Evolutionary conservation across 1,140 invertebrate genomes (phyloP), one percentile per base, ranked within the genome.

Genomic region (Ganaspis sp.): DNA sequence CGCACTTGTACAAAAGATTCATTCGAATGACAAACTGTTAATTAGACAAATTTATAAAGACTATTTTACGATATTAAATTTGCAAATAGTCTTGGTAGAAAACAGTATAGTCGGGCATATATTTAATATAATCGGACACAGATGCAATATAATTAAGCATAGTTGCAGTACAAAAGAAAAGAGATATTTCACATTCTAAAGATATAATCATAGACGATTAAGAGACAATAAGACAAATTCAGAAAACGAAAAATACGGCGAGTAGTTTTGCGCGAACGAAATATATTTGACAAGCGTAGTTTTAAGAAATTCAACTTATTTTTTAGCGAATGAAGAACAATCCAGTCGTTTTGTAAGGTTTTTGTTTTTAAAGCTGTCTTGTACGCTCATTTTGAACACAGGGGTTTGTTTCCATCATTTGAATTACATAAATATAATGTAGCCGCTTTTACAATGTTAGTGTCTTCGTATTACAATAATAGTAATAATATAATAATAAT

Each of bases 371-470:
- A 49, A 49, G 15, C 45, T 49, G 45, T 8, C 45, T 49, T 49
- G 45, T 49, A 49, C 45, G 45, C 45, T 49, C 45, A 49, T 49
- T 2, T 49, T 49, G 58, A 64, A 64, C 58, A 64, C 21, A 64
- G 58, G 58, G 4, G 12, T 64, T 64, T 64, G 9, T 64, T 64
- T 64, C 29, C 17, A 19, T 54, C 17, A 58, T 64, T 26, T 6
- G 54, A 64, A 29, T 49, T 64, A 12, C 23, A 64, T 29, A 64
- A 64, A 64, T 64, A 64, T 49, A 49, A 49, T 64, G 23, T 64
- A 64, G 58, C 58, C 58, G 58, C 58, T 64, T 34, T 64, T 64
- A 64, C 45, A 49, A n/a, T 34, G 12, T 64, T 64, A 64, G 58
- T 64, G 58, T 64, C 58, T 64, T 64, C 23, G 58, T 15, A 26